These are phyloP conservation scores for Virgularia gustaviana DNA, from an alignment of 92 coral and sea anemone genomes.

Conservation along the genomic window DNA sequence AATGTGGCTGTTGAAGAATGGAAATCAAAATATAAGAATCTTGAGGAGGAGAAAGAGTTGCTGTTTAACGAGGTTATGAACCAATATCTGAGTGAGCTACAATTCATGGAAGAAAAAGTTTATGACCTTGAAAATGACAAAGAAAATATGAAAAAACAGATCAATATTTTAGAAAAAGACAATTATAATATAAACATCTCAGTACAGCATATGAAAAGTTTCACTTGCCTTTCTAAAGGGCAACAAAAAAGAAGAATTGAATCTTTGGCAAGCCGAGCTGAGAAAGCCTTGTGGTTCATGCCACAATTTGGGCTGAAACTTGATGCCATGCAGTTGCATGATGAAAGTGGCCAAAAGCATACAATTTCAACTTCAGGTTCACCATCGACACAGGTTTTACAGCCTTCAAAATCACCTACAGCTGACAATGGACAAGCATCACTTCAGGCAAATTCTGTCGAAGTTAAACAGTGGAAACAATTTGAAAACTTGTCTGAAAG, in stretches of 20 bases:
- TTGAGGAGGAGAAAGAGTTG: conserved; percentile 47
- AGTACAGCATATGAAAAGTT: conserved; percentile 5
- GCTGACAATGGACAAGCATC: no score
- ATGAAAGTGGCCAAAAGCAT: conserved; percentile 42
- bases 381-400: neutral
- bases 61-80: conserved; percentile 36
- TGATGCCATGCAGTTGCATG: conserved; percentile 38
- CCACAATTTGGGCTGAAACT: conserved; percentile 48
- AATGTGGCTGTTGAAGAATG: conserved; percentile 42
- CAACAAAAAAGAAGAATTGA: conserved; percentile 28
- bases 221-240: conserved; percentile 11
- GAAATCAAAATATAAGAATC: conserved; percentile 41
- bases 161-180: no score
- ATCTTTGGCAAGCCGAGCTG: conserved; percentile 42
- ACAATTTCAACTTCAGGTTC: neutral
- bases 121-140: conserved; percentile 26
- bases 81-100: neutral
- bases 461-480: conserved; percentile 20
- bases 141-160: conserved; percentile 33
- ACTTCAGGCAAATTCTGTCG: neutral
- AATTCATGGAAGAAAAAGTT: conserved; percentile 17
- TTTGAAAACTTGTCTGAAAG: conserved; percentile 33
- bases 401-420: conserved; percentile 1
- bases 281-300: conserved; percentile 48
- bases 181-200: no score